Evolutionary conservation across 2,113 vertebrate genomes (phyloP).

Genomic region (Eublepharis macularius): DNA sequence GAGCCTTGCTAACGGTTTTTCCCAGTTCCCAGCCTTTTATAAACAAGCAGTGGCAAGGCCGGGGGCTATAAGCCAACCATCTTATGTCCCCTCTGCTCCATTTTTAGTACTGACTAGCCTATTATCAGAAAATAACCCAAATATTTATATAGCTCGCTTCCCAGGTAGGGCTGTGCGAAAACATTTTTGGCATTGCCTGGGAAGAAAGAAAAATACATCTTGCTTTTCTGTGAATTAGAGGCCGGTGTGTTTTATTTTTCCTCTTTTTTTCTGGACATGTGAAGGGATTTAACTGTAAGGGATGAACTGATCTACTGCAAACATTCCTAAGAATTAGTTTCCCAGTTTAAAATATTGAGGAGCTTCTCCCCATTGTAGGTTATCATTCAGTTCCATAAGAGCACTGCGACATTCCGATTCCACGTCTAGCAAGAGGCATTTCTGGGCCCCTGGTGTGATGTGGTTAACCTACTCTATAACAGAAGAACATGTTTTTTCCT

Average conservation of each 20-base stretch:
- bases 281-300: background rate
- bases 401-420: conserved; percentile 4
- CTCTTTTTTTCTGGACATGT: background rate
- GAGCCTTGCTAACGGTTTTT: background rate
- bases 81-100: background rate
- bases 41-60: background rate
- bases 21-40: background rate
- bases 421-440: background rate
- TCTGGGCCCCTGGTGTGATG: background rate
- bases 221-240: conserved; percentile 7
- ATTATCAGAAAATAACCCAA: conserved; percentile 16
- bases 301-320: background rate
- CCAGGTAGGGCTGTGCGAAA: background rate
- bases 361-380: background rate
- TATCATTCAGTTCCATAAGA: conserved; percentile 5
- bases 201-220: background rate
- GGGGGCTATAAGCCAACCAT: background rate
- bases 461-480: conserved; percentile 16
- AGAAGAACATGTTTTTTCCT: background rate
- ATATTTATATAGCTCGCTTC: conserved; percentile 37
- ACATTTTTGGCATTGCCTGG: background rate
- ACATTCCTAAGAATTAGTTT: background rate
- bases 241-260: background rate
- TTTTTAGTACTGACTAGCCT: background rate
- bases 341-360: conserved; percentile 1